Evolutionary conservation across 2,888 invertebrate genomes (phyloP).

Genomic region (Drosophila cracens): DNA sequence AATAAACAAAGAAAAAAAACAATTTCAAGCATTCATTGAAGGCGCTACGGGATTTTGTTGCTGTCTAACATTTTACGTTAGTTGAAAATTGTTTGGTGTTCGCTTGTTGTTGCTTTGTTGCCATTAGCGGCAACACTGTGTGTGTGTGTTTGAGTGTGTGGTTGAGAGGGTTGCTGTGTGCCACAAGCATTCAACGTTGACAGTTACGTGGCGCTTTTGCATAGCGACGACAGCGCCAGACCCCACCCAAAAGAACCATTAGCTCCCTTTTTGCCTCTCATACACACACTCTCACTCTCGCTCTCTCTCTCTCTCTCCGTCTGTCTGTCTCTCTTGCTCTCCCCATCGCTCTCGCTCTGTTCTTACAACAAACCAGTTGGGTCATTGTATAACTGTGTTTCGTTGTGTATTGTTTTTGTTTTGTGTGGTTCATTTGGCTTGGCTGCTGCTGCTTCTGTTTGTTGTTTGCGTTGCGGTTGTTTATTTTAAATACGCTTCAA

Average conservation of each 20-base stretch:
- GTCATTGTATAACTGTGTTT: constrained; percentile 51
- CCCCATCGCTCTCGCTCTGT: neutral
- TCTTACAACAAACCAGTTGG: constrained; percentile 24
- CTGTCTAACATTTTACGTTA: constrained; percentile 45
- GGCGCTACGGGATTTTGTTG: constrained; percentile 60
- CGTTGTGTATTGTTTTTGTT: constrained; percentile 23
- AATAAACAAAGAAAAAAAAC: constrained; percentile 59
- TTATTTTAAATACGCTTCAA: constrained; percentile 74
- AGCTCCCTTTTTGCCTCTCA: neutral
- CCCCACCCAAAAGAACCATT: constrained; percentile 23
- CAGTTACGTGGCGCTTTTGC: constrained; percentile 65
- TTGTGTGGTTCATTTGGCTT: constrained; percentile 13
- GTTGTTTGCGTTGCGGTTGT: constrained; percentile 35
- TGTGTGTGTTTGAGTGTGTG: constrained; percentile 7
- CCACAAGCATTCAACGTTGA: constrained; percentile 55
- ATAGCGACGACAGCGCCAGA: constrained; percentile 65
- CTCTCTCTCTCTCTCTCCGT: neutral
- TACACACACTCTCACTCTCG: neutral
- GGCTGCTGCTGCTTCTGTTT: constrained; percentile 16
- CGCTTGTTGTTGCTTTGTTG: constrained; percentile 7
- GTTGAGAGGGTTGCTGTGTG: constrained; percentile 8
- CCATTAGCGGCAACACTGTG: constrained; percentile 20
- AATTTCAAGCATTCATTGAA: constrained; percentile 75
- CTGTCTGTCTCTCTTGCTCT: neutral
- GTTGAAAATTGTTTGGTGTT: constrained; percentile 48